Evolutionary conservation across 2,797 vertebrate species (phyloP).

Genomic region (Sciurus vulgaris): DNA sequence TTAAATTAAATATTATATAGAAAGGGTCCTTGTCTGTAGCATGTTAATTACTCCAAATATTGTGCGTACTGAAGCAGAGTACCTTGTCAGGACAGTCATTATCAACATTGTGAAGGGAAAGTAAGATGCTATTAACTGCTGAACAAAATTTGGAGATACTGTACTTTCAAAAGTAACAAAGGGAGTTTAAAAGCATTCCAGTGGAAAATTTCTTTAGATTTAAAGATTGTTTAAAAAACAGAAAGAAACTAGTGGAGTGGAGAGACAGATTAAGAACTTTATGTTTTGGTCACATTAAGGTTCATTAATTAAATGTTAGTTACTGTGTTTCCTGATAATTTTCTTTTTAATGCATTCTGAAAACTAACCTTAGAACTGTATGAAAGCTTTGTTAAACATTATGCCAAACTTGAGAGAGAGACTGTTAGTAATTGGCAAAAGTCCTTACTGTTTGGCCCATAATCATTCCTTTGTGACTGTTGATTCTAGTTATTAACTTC

Average conservation of each 20-base stretch:
- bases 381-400: not conserved
- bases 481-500: not conserved
- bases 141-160: constrained; percentile 70
- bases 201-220: constrained; percentile 15
- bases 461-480: not conserved
- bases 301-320: constrained; percentile 4
- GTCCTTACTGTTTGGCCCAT: not conserved
- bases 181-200: constrained; percentile 27
- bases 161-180: constrained; percentile 69
- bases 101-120: constrained; percentile 61
- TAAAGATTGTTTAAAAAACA: constrained; percentile 25
- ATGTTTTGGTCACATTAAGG: not conserved
- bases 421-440: not conserved
- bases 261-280: constrained; percentile 43
- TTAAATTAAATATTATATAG: constrained; percentile 47
- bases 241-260: not conserved
- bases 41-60: constrained; percentile 59
- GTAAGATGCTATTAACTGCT: constrained; percentile 70
- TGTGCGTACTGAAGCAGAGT: constrained; percentile 61
- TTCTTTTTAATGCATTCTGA: constrained; percentile 11
- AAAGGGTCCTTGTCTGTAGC: not conserved
- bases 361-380: constrained; percentile 26
- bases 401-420: not conserved
- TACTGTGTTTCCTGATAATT: not conserved
- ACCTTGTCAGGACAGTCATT: constrained; percentile 63